These are phyloP conservation scores for Heteronetta atricapilla DNA, from an alignment of 2,113 vertebrate genomes.

Conservation along the genomic window DNA sequence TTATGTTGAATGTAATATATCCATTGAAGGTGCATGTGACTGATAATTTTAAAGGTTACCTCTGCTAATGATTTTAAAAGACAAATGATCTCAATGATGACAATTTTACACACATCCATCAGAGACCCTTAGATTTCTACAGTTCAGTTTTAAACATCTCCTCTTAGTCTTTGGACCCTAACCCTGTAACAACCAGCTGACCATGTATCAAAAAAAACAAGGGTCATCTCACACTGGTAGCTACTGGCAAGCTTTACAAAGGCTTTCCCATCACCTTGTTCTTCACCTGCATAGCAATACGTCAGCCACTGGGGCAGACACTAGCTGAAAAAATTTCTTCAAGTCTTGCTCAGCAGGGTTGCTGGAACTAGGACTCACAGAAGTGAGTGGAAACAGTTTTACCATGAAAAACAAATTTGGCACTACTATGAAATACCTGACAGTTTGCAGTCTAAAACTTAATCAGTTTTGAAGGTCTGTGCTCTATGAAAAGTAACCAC, in stretches of 20 bases:
- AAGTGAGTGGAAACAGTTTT: not conserved
- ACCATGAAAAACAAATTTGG: not conserved
- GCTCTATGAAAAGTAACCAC: not conserved
- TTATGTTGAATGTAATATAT: not conserved
- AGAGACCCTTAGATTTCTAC: not conserved
- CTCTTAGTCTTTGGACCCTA: not conserved
- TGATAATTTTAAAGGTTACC: not conserved
- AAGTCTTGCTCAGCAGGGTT: not conserved
- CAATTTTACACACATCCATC: not conserved
- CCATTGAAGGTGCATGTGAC: not conserved
- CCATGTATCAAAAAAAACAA: rapidly evolving
- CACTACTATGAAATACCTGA: not conserved
- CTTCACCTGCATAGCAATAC: not conserved
- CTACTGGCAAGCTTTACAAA: not conserved
- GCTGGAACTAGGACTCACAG: not conserved
- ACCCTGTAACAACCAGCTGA: not conserved
- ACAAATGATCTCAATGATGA: not conserved
- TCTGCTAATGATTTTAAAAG: not conserved
- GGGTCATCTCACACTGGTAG: not conserved
- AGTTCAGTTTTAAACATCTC: not conserved
- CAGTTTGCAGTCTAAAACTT: not conserved
- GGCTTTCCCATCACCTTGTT: not conserved
- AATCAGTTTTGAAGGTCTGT: not conserved
- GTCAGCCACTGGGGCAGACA: not conserved
- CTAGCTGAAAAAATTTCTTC: not conserved